Evolutionary conservation across 2,888 invertebrate species (phyloP).

Genomic region (Argyresthia albistria): DNA sequence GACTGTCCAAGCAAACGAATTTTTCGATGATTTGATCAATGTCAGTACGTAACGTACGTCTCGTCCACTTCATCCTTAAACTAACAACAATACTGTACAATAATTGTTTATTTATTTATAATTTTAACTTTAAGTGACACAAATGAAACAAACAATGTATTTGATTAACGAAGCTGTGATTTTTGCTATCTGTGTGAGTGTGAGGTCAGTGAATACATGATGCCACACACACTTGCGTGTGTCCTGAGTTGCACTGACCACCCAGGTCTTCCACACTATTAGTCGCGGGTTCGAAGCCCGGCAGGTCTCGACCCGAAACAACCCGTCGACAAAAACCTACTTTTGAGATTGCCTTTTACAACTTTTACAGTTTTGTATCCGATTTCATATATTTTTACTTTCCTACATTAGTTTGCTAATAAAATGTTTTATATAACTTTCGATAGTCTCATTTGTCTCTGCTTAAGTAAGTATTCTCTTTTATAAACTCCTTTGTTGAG

Average conservation of each 20-base stretch:
- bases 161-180: slow-evolving; percentile 72
- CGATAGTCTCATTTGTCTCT: neutral
- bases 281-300: slow-evolving; percentile 8
- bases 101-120: slow-evolving; percentile 68
- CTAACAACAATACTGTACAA: slow-evolving; percentile 54
- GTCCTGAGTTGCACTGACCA: slow-evolving; percentile 14
- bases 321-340: slow-evolving; percentile 2
- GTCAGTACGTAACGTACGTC: neutral
- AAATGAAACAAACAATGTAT: slow-evolving; percentile 61
- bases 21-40: neutral
- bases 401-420: slow-evolving; percentile 72
- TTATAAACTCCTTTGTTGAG: neutral
- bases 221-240: neutral
- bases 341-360: slow-evolving; percentile 41
- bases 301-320: neutral
- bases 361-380: slow-evolving; percentile 64
- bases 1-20: neutral
- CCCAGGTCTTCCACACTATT: slow-evolving; percentile 28
- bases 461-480: neutral
- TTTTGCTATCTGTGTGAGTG: slow-evolving; percentile 54
- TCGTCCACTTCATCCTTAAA: slow-evolving; percentile 48
- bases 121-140: slow-evolving; percentile 50
- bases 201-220: neutral
- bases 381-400: slow-evolving; percentile 69
- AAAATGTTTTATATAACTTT: slow-evolving; percentile 50